phyloP scores from a whole-genome alignment of 2,113 vertebrate genomes.

The western clawed frog (Xenopus tropicalis) region UCB_Xtro_10.0 CM004449.2:3500501-3501000 shows the following conservation, averaged over 20 bases:
- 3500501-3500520: too few relatives aligned
- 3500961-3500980: too few relatives aligned
- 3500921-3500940: neutral
- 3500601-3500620: too few relatives aligned
- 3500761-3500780: slow-evolving; percentile 41
- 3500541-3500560: too few relatives aligned
- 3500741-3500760: slow-evolving; percentile 31
- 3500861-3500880: slow-evolving; percentile 29
- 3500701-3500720: slow-evolving; percentile 37
- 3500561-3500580: too few relatives aligned
- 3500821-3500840: slow-evolving; percentile 32
- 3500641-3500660: neutral
- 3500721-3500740: slow-evolving; percentile 32
- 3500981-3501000: too few relatives aligned
- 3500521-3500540: too few relatives aligned
- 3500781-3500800: slow-evolving; percentile 39
- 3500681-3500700: slow-evolving; percentile 39
- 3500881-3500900: slow-evolving; percentile 18
- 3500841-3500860: slow-evolving; percentile 33
- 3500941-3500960: neutral
- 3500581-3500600: too few relatives aligned
- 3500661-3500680: slow-evolving; percentile 33
- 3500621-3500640: neutral
- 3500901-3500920: neutral
- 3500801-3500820: slow-evolving; percentile 35